Conservation (phyloP, 2,113 vertebrate genomes). For the Leptobrachium leishanense region DNA sequence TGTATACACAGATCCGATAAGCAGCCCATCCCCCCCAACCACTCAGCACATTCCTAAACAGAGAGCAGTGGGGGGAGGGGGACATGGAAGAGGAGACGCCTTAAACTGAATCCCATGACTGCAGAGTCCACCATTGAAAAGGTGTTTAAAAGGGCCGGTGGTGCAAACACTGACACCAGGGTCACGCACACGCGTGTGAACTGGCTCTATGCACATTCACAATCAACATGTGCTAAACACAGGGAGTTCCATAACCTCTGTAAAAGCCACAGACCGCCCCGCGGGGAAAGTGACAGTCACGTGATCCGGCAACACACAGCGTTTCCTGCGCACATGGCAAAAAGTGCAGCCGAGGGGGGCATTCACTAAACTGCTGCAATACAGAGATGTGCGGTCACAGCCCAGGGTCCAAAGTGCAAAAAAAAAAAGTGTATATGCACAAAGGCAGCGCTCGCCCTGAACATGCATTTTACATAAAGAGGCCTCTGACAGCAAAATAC, state of each 20-base stretch:
- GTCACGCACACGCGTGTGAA: not conserved
- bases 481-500: too few relatives aligned
- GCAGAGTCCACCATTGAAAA: not conserved
- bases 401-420: too few relatives aligned
- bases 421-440: too few relatives aligned
- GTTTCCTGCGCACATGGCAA: too few relatives aligned
- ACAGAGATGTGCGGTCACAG: too few relatives aligned
- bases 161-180: not conserved
- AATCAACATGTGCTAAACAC: not conserved
- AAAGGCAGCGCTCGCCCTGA: too few relatives aligned
- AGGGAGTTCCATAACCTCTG: not conserved
- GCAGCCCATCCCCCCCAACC: slow-evolving; percentile 7
- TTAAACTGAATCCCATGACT: not conserved
- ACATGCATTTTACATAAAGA: too few relatives aligned
- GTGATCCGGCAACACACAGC: too few relatives aligned
- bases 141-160: not conserved
- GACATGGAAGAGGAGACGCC: not conserved
- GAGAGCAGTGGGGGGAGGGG: slow-evolving; percentile 16
- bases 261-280: not conserved
- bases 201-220: not conserved
- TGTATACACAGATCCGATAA: not conserved
- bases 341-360: too few relatives aligned
- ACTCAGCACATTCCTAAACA: slow-evolving; percentile 10
- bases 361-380: too few relatives aligned
- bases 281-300: not conserved